Percentiles rank a stretch among this genome's conserved stretches.
Conservation (phyloP, 2,888 invertebrate species). For the Tetropium fuscum region DNA sequence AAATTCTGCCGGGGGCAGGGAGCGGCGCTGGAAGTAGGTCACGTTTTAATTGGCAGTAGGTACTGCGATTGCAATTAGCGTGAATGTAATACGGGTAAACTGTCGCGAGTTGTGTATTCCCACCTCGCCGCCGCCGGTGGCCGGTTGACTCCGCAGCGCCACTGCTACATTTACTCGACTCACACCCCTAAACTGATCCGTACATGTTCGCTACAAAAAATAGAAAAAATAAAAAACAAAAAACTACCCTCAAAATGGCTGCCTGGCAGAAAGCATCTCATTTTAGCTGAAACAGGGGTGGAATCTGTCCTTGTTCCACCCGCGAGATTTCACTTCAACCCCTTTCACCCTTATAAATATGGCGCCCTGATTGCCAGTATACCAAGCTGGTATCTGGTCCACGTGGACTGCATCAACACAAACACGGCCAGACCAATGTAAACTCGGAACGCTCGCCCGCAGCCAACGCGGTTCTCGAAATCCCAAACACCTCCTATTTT, state of each 20-base stretch:
- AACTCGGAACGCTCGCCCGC: background rate
- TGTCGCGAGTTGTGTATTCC: slow-evolving; percentile 51
- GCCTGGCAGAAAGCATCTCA: slow-evolving; percentile 71
- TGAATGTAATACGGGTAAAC: slow-evolving; percentile 58
- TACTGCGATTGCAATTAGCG: slow-evolving; percentile 61
- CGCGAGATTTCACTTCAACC: slow-evolving; percentile 67
- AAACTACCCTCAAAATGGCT: slow-evolving; percentile 82
- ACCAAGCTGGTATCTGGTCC: slow-evolving; percentile 64
- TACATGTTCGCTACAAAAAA: slow-evolving; percentile 64
- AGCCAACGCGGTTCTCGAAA: slow-evolving; percentile 33
- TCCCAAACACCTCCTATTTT: slow-evolving; percentile 54
- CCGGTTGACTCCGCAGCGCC: slow-evolving; percentile 41
- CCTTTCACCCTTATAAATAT: slow-evolving; percentile 69
- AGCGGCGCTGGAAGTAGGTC: slow-evolving; percentile 55
- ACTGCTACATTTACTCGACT: slow-evolving; percentile 62
- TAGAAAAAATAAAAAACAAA: slow-evolving; percentile 65
- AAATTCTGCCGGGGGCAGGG: slow-evolving; percentile 23
- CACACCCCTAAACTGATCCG: slow-evolving; percentile 65
- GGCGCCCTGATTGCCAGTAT: slow-evolving; percentile 69
- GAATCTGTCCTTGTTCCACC: slow-evolving; percentile 67
- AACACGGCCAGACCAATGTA: slow-evolving; percentile 47
- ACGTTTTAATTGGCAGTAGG: slow-evolving; percentile 61
- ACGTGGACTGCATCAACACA: slow-evolving; percentile 58
- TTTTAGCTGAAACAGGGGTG: slow-evolving; percentile 67
- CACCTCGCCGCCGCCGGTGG: slow-evolving; percentile 19